A percentile compares a stretch with the other conserved stretches of the same genome.
phyloP scores from a whole-genome alignment of 2,888 invertebrate genomes.

The Cantharis rustica region DNA sequence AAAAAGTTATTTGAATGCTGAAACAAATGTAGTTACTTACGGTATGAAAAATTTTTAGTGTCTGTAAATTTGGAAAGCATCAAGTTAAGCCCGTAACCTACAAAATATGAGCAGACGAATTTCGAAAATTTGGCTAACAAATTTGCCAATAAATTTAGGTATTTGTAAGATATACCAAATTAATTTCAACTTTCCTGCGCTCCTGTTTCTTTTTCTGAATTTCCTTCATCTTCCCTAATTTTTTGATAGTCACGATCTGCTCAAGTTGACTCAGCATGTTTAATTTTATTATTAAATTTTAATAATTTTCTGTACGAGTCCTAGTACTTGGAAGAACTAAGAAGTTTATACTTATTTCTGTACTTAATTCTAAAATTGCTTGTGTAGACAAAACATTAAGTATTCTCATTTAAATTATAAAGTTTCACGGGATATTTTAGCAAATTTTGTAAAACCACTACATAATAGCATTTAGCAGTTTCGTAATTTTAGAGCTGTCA shows the following conservation, averaged over 20 bases:
- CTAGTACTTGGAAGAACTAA: not conserved
- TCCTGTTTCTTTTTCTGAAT: not conserved
- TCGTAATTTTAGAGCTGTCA: conserved; percentile 14
- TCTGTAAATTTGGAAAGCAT: conserved; percentile 1
- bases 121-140: not conserved
- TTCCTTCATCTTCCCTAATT: not conserved
- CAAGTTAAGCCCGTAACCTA: conserved; percentile 5
- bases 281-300: not conserved
- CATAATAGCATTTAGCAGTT: conserved; percentile 8
- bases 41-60: conserved; percentile 15
- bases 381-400: not conserved
- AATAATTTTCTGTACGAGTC: not conserved
- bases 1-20: conserved; percentile 24
- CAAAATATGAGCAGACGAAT: conserved; percentile 9
- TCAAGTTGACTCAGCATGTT: not conserved
- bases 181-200: not conserved
- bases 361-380: not conserved
- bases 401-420: conserved; percentile 2
- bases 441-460: conserved; percentile 12
- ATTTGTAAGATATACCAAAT: not conserved
- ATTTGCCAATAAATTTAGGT: not conserved
- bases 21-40: conserved; percentile 27
- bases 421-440: not conserved
- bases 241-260: not conserved
- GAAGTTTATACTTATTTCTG: not conserved